Percentiles rank a stretch among this genome's conserved stretches.
These are phyloP conservation scores for Micronycteris hirsuta DNA, from an alignment of 2,113 vertebrate genomes.

Conservation along the genomic window DNA sequence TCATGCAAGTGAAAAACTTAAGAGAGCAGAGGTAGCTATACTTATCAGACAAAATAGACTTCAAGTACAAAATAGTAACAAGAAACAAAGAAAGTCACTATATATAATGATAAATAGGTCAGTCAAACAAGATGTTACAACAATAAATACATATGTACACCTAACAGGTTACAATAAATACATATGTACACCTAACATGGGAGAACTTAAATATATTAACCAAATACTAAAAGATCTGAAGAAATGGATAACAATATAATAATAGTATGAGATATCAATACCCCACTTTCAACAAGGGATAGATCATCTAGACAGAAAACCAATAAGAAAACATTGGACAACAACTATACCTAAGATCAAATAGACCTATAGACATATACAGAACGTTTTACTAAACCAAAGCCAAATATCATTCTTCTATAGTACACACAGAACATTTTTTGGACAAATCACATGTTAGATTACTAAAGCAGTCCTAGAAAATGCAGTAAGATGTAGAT, in stretches of 20 bases:
- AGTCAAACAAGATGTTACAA: not conserved
- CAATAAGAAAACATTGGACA: not conserved
- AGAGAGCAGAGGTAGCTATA: not conserved
- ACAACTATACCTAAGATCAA: not conserved
- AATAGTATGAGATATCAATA: not conserved
- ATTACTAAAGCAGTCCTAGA: not conserved
- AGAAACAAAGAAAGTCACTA: not conserved
- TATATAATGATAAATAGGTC: not conserved
- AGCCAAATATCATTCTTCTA: not conserved
- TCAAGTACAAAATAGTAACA: not conserved
- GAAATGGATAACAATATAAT: not conserved
- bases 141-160: not conserved
- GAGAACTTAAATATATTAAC: not conserved
- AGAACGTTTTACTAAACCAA: not conserved
- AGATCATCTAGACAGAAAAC: not conserved
- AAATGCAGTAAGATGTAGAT: not conserved
- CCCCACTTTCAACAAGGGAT: not conserved
- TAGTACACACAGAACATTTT: not conserved
- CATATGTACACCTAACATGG: not conserved
- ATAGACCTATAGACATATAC: not conserved
- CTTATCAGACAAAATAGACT: not conserved
- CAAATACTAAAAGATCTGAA: not conserved
- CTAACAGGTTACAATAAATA: not conserved
- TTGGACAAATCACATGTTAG: not conserved
- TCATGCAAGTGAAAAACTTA: not conserved